Evolutionary conservation across 2,113 vertebrate genomes (phyloP), one percentile per base, ranked within the genome.

Genomic region (Poecile atricapillus): DNA sequence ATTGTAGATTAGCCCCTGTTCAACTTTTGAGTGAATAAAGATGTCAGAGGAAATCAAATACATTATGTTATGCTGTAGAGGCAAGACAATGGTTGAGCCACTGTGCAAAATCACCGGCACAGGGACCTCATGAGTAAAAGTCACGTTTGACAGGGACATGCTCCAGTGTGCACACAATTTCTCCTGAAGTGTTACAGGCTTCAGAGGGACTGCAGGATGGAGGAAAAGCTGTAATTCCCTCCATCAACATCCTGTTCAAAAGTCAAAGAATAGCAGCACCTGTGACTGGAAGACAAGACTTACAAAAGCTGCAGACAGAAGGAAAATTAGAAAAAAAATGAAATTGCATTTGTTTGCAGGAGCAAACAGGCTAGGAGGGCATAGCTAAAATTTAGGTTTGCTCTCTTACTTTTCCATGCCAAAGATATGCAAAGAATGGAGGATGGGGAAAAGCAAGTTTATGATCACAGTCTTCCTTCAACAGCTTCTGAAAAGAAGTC

Each of bases 41-140:
- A 35, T 60, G 50, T 73, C 82, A 84, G 64, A 86, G 75, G 71
- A 69, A 56, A 79, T 81, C 68, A 86, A 70, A 53, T 43, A 20
- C 49, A 21, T 73, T 58, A 1, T 33, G 33, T 46, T 60, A 7
- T 53, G 56, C 58, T 65, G 43, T 9, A 28, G 35, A 55, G 24
- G 55, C 33, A 87, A 60, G 2, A 22, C 49, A 77, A 85, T 13
- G 31, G 20, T 27, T 28, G 53, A 84, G 74, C 30, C 64, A 30
- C 55, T 23, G 52, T 20, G 67, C 58, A 73, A 79, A 73, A 68
- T 11, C 39, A 73, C 33, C 13, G 13, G 21, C 7, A 13, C 44
- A 56, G 41, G 50, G 68, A 49, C 33, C 16, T 18, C 0, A 0
- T 6, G 47, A 50, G 28, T 23, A 0, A 3, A 41, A 64, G 31